Base-by-base conservation (phyloP, 1,140 invertebrate species). In the Zophobas morio region DNA sequence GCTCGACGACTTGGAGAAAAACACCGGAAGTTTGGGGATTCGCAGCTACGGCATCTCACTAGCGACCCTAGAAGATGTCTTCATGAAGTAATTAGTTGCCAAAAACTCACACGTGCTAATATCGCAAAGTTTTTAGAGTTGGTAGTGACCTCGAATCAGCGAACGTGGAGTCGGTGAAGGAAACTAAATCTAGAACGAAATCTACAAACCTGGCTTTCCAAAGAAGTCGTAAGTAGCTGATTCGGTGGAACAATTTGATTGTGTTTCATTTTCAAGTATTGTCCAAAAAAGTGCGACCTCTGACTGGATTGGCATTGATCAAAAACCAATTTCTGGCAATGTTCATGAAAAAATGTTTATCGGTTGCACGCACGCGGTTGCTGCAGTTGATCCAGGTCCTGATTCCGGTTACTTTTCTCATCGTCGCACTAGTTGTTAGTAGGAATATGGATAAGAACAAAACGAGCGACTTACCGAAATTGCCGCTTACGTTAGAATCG, bases 51-150 rank as follows among this genome's bases (percentile, higher is more conserved):
- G 90, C 6, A 87, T 96, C 5, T 95, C 95, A 0, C 89, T 95
- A 1, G 96, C 95, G 6, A 97, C 95, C 34, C 90, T 98, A 82
- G 96, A 98, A 87, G 95, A 97, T 90, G 95, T 98, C 1, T 97
- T 97, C 86, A 89, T 97, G 82, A 95, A 93, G 94, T 95, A 88
- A 87, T 60, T 70, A 57, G 40, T 42, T 73, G 70, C n/a, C 37
- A 57, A 70, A 40, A 70, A 60, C 57, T 34, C 37, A 77, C 37
- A 33, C 53, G 46, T 76, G 33, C 53, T 57, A 36, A 75, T 72
- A 71, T 66, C 40, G 66, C 42, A 75, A 70, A 35, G 54, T 74
- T 78, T 84, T 77, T 75, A 89, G 88, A 82, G 88, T 88, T 35
- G 89, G 89, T 1, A 86, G 85, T 20, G 89, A 87, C 20, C 37